Evolutionary conservation across 2,113 vertebrate species (phyloP), one percentile per base, ranked within the genome.

Genomic region (Piaya cayana): DNA sequence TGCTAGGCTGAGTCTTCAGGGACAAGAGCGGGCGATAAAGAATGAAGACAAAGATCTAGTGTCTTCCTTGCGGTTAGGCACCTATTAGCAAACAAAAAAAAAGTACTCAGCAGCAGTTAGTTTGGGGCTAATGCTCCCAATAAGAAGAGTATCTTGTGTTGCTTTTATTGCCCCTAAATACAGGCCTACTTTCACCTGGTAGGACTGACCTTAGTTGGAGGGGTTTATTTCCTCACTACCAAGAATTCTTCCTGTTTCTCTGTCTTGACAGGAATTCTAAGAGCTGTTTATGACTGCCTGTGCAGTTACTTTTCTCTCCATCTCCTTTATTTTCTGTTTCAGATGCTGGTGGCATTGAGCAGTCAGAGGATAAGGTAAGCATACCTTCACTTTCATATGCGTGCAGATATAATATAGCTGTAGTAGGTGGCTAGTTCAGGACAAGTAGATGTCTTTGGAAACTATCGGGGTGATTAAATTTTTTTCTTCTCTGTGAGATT

Each of bases 301-400:
- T 27, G 13, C 29, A n/a, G 15, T 37, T 87, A 34, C 15, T 10
- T 45, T 84, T 63, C 34, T 64, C 4, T 11, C 8, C 11, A 16
- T 27, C 27, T 13, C 21, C 9, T 56, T 1, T 13, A 60, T 63
- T 58, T 64, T 77, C 47, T 4, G 4, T 93, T 96, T 83, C 89
- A 97, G 97, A 87, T 88, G 50, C 9, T 63, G 75, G 90, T 34
- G 72, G 47, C 25, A 36, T 90, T 82, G 95, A 93, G 37, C 92
- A 94, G 36, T 78, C 91, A 64, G 95, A 96, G 75, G 95, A 94
- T 14, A 93, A 95, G 95, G 97, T 97, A 96, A 95, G 75, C 15
- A 5, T 52, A 10, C 47, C n/a, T 80, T 82, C 32, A 22, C 26
- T 14, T 76, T 76, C 0, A 1, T 70, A 21, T 8, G 7, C 43